Evolutionary conservation across 2,113 vertebrate genomes (phyloP).

Genomic region (Machaerirhynchus nigripectus): DNA sequence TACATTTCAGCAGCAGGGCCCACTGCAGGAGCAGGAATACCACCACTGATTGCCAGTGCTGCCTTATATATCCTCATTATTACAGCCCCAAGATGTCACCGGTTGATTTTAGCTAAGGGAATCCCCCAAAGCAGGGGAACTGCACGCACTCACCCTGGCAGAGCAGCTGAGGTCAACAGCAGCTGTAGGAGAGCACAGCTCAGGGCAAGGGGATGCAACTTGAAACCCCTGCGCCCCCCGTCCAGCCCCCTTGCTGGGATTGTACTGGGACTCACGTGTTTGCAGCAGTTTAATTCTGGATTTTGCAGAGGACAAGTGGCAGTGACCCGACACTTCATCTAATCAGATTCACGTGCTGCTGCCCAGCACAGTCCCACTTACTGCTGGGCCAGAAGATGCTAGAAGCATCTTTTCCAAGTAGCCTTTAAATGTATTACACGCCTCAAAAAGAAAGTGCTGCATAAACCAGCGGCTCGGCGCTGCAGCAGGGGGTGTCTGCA

Average conservation of each 20-base stretch:
- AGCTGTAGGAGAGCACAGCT: neutral
- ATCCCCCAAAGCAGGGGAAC: fast-evolving
- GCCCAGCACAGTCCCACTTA: neutral
- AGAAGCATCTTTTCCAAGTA: neutral
- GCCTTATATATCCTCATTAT: neutral
- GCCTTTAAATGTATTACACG: neutral
- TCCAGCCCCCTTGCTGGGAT: neutral
- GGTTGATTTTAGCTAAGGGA: neutral
- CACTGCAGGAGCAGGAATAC: neutral
- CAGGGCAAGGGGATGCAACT: fast-evolving
- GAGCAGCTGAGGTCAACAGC: fast-evolving
- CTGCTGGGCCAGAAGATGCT: neutral
- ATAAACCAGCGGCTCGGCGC: neutral
- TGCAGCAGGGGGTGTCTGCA: neutral
- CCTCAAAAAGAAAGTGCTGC: neutral
- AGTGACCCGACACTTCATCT: neutral
- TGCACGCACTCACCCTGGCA: neutral
- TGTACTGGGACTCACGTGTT: fast-evolving
- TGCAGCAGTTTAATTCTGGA: neutral
- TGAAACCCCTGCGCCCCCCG: fast-evolving
- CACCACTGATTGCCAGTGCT: neutral
- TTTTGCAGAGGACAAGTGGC: neutral
- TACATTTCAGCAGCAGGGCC: neutral
- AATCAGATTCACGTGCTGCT: neutral
- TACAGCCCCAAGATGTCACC: neutral